Evolutionary conservation across 2,113 vertebrate genomes (phyloP).

Genomic region (Hydrolagus affinis): DNA sequence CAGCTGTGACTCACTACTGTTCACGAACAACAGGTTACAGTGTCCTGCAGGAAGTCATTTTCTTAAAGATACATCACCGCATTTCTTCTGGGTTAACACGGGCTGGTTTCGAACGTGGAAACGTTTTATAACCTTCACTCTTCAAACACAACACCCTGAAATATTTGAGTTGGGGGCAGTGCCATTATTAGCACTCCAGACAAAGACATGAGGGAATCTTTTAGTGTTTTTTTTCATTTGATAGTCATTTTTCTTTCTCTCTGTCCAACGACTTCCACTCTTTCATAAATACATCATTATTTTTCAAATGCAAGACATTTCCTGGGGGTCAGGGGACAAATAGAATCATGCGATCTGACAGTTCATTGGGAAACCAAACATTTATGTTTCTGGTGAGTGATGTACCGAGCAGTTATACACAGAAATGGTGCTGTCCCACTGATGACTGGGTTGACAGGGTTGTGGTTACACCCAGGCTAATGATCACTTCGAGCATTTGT

Average conservation of each 20-base stretch:
- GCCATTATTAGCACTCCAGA: background rate
- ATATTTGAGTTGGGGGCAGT: too few species aligned
- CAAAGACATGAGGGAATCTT: background rate
- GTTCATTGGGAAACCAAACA: too few species aligned
- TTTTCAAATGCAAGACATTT: background rate
- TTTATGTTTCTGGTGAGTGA: too few species aligned
- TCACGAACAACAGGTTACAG: background rate
- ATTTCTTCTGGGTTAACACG: background rate
- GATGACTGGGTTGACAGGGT: too few species aligned
- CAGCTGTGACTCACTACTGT: conserved; percentile 11
- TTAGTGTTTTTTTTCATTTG: too few species aligned
- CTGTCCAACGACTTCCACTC: too few species aligned
- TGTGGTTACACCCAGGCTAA: too few species aligned
- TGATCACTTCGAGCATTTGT: too few species aligned
- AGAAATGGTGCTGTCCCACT: too few species aligned
- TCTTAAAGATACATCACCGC: background rate
- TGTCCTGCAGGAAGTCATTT: conserved; percentile 3
- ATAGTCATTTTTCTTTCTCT: too few species aligned
- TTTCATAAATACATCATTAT: background rate
- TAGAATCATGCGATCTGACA: too few species aligned
- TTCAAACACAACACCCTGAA: background rate
- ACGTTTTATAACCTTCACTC: background rate
- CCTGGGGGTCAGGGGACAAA: background rate
- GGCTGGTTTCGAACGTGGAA: background rate
- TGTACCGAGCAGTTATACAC: too few species aligned